These are phyloP conservation scores for Tetheella fluctuosa DNA, from an alignment of 2,888 invertebrate genomes.

Conservation along the genomic window DNA sequence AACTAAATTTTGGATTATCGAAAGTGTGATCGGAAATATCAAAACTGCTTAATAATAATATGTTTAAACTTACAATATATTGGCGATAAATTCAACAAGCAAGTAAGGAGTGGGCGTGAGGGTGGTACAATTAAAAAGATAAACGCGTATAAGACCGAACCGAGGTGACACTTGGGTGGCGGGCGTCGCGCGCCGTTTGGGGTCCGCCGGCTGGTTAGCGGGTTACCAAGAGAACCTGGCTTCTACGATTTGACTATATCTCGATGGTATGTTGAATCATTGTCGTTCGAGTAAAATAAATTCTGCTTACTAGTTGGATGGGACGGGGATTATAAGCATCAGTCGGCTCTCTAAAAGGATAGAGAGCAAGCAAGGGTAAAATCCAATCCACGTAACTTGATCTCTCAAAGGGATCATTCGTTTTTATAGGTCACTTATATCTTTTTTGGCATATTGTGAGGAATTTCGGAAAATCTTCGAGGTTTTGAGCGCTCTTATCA, in stretches of 20 bases:
- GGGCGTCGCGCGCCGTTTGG: conserved; percentile 55
- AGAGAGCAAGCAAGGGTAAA: no score
- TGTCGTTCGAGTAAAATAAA: no score
- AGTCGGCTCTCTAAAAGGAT: no score
- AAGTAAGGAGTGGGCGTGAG: conserved; percentile 56
- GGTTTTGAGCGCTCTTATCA: no score
- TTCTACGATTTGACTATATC: conserved; percentile 45
- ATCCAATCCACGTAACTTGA: no score
- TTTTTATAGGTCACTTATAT: no score
- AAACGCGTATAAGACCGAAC: conserved; percentile 77
- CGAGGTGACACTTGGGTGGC: conserved; percentile 69
- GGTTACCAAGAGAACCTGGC: conserved; percentile 66
- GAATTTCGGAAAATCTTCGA: no score
- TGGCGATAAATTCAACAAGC: conserved; percentile 63
- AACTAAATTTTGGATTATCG: background rate
- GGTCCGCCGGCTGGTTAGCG: conserved; percentile 78
- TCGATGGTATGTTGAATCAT: conserved; percentile 14
- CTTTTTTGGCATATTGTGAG: no score
- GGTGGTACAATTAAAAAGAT: conserved; percentile 79
- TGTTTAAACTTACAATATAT: background rate
- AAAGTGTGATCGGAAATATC: no score
- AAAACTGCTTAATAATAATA: background rate
- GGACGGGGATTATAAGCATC: no score
- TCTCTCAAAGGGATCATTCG: no score
- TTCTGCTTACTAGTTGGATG: no score